Evolutionary conservation across 2,797 vertebrate genomes (phyloP).

Genomic region (Tragelaphus oryx): DNA sequence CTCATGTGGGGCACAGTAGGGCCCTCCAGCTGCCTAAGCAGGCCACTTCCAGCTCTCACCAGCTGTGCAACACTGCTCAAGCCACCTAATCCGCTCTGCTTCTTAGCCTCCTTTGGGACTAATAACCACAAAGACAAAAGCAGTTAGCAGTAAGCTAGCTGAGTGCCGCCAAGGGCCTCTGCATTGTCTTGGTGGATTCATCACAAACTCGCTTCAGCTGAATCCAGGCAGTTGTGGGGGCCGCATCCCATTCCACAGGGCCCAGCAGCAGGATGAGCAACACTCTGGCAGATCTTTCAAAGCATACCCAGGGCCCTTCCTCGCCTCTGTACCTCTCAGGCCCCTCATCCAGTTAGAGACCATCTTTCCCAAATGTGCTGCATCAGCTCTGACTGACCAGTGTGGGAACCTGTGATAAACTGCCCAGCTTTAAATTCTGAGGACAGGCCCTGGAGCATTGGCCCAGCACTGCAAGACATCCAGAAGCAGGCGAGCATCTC

Average conservation of each 20-base stretch:
- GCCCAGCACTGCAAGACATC: accelerated
- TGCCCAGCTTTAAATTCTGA: neutral
- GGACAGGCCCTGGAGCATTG: accelerated
- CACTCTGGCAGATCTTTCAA: neutral
- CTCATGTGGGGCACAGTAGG: accelerated
- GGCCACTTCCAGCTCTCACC: neutral
- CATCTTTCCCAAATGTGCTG: neutral
- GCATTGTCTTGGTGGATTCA: neutral
- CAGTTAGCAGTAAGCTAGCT: neutral
- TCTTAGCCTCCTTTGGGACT: neutral
- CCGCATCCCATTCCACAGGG: neutral
- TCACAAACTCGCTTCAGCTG: neutral
- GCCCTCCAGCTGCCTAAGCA: too few species aligned
- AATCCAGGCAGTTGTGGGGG: neutral
- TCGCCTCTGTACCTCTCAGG: too few species aligned
- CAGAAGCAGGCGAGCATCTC: accelerated
- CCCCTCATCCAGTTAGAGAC: too few species aligned
- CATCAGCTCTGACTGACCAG: too few species aligned
- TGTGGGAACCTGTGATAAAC: accelerated
- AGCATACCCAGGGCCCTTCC: neutral
- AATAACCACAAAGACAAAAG: neutral
- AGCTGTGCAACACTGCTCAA: too few species aligned
- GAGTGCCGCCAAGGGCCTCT: neutral
- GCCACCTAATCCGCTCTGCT: accelerated
- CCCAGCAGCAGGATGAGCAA: neutral